phyloP scores from a whole-genome alignment of 2,797 vertebrate species.

The Labeo calbasu region DNA sequence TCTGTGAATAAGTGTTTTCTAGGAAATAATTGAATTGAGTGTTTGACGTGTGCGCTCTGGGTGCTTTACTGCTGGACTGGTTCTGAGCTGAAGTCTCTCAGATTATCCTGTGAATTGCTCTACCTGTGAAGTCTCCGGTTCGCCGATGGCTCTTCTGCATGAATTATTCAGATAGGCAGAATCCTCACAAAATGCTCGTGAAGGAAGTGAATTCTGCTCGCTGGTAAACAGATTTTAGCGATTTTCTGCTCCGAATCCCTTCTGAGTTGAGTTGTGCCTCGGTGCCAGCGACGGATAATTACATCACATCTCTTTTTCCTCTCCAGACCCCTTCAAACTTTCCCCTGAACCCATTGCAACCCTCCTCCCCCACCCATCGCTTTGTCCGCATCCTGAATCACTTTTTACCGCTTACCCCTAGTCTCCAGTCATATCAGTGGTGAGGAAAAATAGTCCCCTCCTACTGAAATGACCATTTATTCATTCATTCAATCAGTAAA shows the following conservation, averaged over 20 bases:
- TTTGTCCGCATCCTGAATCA: background rate
- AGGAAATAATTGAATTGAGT: slow-evolving; percentile 59
- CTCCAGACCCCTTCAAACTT: slow-evolving; percentile 66
- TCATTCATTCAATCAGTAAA: too few relatives aligned
- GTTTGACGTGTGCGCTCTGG: slow-evolving; percentile 39
- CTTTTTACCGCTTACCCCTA: background rate
- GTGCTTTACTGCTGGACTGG: slow-evolving; percentile 54
- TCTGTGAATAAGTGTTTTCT: slow-evolving; percentile 38
- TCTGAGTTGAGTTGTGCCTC: slow-evolving; percentile 65
- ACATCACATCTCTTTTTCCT: slow-evolving; percentile 63
- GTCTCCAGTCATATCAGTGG: background rate
- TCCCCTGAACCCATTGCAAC: background rate
- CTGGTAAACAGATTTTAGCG: slow-evolving; percentile 77
- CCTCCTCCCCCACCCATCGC: background rate
- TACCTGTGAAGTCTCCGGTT: slow-evolving; percentile 65
- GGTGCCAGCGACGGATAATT: slow-evolving; percentile 74
- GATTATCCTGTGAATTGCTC: slow-evolving; percentile 70
- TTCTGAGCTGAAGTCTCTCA: slow-evolving; percentile 43
- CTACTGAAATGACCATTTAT: background rate
- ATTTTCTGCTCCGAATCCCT: slow-evolving; percentile 78
- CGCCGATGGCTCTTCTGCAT: slow-evolving; percentile 76
- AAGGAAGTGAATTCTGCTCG: slow-evolving; percentile 71
- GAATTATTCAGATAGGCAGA: slow-evolving; percentile 79
- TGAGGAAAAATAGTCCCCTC: too few relatives aligned
- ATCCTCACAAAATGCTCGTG: slow-evolving; percentile 72